Evolutionary conservation across 2,113 vertebrate species (phyloP), one percentile per base, ranked within the genome.

Genomic region (Cephalophus harveyi): DNA sequence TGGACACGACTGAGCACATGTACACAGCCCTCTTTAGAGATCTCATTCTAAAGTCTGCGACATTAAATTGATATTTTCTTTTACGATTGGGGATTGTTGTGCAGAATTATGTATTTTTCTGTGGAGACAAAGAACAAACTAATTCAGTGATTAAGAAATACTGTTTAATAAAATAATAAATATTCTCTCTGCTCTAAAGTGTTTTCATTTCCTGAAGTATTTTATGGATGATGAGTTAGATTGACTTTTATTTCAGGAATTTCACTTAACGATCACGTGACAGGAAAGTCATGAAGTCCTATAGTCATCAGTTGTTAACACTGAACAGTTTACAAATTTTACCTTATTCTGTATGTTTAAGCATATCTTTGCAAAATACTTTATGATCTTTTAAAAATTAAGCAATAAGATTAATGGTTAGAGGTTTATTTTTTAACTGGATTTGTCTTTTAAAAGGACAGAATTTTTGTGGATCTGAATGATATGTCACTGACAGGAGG

Each of bases 401-500:
- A 48, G 85, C 52, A 87, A 62, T 93, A 87, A 86, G 16, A 96
- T 97, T 74, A 93, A 86, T 96, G 74, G 54, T 85, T 96, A 96
- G 95, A 96, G 96, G n/a, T 92, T 33, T 79, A 71, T 94, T n/a
- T 97, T 89, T 90, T 43, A 95, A 78, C 33, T 71, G 82, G 13
- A 78, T 98, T 97, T 92, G 33, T 94, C 62, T 97, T 97, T 71
- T 86, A 87, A 96, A 94, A 97, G 97, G 81, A 88, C 97, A 86
- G 64, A 86, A 48, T 97, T 95, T 95, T 88, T 92, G 71, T 97
- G 88, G 59, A 96, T 97, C 97, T 96, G 92, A 97, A 95, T 96
- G 95, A 91, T 96, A 97, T 97, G 97, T 97, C 89, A 94, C 93
- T 97, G 97, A 97, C 97, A 98, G 97, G 96, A 98, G 97, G 95